These are phyloP conservation scores for Urocolius indicus DNA, from an alignment of 2,113 vertebrate species.

Conservation along the genomic window DNA sequence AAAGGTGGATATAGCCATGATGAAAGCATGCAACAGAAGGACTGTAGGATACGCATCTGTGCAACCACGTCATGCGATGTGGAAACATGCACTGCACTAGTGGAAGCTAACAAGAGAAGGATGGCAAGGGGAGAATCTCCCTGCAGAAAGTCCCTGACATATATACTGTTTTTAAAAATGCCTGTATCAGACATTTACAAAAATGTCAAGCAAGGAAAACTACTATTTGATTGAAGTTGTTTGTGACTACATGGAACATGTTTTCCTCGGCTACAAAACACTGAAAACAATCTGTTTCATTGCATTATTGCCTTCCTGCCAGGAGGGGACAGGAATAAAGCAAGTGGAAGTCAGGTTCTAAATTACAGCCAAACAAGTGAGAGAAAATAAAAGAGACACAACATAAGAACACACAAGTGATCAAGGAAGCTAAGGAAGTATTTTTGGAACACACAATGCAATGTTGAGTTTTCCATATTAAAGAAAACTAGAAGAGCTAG, in stretches of 20 bases:
- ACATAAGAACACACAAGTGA: fast-evolving
- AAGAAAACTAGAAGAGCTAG: not conserved
- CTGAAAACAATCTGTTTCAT: not conserved
- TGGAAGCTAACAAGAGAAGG: not conserved
- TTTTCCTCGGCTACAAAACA: not conserved
- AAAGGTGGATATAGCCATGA: not conserved
- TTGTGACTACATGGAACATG: not conserved
- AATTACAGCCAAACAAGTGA: not conserved
- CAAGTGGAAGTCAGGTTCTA: not conserved
- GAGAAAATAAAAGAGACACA: not conserved
- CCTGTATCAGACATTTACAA: not conserved
- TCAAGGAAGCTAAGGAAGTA: not conserved
- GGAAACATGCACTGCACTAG: not conserved
- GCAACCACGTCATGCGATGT: no score
- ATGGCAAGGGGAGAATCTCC: not conserved
- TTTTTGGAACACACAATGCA: not conserved
- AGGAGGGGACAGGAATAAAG: constrained; percentile 15
- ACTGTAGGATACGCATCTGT: not conserved
- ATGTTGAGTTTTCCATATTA: not conserved
- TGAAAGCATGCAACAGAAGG: not conserved
- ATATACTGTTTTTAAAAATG: not conserved
- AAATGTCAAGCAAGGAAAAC: not conserved
- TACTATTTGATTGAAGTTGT: not conserved
- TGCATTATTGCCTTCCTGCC: not conserved
- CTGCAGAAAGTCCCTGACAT: not conserved